Evolutionary conservation across 1,140 invertebrate species (phyloP).

Genomic region (Pseudomyrmex dendroicus): DNA sequence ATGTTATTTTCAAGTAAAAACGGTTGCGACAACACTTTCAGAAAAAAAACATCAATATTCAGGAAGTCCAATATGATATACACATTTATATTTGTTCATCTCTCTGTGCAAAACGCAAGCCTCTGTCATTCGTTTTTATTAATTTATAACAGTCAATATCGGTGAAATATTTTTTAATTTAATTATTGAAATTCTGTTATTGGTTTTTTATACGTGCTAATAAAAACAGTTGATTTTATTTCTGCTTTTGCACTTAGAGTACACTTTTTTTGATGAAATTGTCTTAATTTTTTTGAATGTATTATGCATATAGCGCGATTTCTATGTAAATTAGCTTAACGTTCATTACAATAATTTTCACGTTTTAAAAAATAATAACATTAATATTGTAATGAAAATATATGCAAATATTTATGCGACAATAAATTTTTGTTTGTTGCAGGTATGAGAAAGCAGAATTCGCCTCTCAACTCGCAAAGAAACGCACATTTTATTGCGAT

Average conservation of each 20-base stretch:
- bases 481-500: constrained; percentile 3
- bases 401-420: not conserved
- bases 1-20: not conserved
- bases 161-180: constrained; percentile 18
- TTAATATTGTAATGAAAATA: not conserved
- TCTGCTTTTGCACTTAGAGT: not conserved
- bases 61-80: constrained; percentile 8
- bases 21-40: constrained; percentile 8
- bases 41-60: constrained; percentile 19
- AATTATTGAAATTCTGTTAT: constrained; percentile 41
- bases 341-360: too few species aligned
- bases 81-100: constrained; percentile 8
- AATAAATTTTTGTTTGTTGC: constrained; percentile 5
- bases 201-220: not conserved
- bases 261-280: too few species aligned
- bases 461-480: constrained; percentile 31
- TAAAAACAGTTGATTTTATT: constrained; percentile 28
- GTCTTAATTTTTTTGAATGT: too few species aligned
- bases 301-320: too few species aligned
- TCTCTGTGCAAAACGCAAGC: not conserved
- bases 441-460: constrained; percentile 42
- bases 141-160: constrained; percentile 22
- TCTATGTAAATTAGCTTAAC: too few species aligned
- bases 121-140: constrained; percentile 24
- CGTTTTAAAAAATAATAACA: too few species aligned